Evolutionary conservation across 2,888 invertebrate genomes (phyloP), one percentile per base, ranked within the genome.

Genomic region (Idaea straminata): DNA sequence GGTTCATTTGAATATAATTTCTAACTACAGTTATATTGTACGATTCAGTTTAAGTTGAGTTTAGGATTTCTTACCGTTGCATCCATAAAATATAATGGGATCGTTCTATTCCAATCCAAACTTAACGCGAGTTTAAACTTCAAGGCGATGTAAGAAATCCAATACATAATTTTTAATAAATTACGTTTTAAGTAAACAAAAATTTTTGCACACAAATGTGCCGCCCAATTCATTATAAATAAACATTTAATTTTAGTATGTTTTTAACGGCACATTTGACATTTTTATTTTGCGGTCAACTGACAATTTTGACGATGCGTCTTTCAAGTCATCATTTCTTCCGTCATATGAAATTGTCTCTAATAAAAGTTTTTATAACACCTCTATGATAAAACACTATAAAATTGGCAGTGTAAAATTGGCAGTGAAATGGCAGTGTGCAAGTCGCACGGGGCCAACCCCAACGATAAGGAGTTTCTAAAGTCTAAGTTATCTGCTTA

Each of bases 111-210:
- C 78, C 78, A 79, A 64, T 85, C 81, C 66, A 85, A 67, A 57
- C 75, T 73, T 61, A 86, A 72, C 4, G 79, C 76, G 61, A 84
- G 25, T 25, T 25, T 25, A 25, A 25, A 25, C 25, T 25, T 61
- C 57, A 83, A 72, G 4, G 81, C 77, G 15, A 86, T 62, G 66
- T 83, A 82, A 61, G 83, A 74, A 74, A 84, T 82, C 83, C 84
- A 87, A 71, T 77, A 77, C 84, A 87, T 85, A 36, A 72, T 79
- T 66, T 74, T 74, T 13, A 47, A 7, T 10, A 7, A 13, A 6
- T 47, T 47, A 59, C 66, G 70, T 80, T 66, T 80, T 80, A 38
- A 77, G 66, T 80, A 74, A 73, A 85, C 81, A 65, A 82, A 77
- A 72, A 83, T 74, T 81, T 84, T 84, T 59, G 83, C 70, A 65